Evolutionary conservation across 2,888 invertebrate species (phyloP).

Genomic region (Criorhina ranunculi): DNA sequence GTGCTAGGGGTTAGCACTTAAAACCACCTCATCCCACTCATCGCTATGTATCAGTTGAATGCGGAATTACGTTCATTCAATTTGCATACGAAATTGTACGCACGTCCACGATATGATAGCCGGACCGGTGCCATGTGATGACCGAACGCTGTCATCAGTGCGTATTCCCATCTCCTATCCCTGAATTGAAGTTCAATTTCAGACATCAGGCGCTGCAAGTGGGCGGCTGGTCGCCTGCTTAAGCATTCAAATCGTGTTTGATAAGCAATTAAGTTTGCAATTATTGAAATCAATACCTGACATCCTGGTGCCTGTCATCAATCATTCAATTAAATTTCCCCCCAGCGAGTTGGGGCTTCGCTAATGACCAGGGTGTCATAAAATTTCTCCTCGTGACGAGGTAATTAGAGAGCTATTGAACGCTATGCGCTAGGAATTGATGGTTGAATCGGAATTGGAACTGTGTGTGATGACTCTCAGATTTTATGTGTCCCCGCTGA

Average conservation of each 20-base stretch:
- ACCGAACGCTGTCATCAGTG: conserved; percentile 65
- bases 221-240: conserved; percentile 59
- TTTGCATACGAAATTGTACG: conserved; percentile 73
- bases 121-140: conserved; percentile 59
- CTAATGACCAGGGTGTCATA: conserved; percentile 68
- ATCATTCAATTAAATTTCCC: conserved; percentile 76
- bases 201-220: conserved; percentile 19
- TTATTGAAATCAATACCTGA: conserved; percentile 82
- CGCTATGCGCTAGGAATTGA: conserved; percentile 14
- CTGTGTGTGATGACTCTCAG: conserved; percentile 18
- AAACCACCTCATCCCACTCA: conserved; percentile 7
- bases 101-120: conserved; percentile 66
- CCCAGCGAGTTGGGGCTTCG: conserved; percentile 46
- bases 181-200: conserved; percentile 58
- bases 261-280: conserved; percentile 80
- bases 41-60: conserved; percentile 36
- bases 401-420: conserved; percentile 70
- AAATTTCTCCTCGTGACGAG: conserved; percentile 58
- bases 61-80: conserved; percentile 70
- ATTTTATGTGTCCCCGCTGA: conserved; percentile 12
- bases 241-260: conserved; percentile 79
- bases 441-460: conserved; percentile 5
- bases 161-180: conserved; percentile 40
- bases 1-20: not conserved
- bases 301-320: conserved; percentile 76